These are phyloP conservation scores for Limnephilus rhombicus DNA, from an alignment of 2,888 invertebrate species.

Conservation along the genomic window DNA sequence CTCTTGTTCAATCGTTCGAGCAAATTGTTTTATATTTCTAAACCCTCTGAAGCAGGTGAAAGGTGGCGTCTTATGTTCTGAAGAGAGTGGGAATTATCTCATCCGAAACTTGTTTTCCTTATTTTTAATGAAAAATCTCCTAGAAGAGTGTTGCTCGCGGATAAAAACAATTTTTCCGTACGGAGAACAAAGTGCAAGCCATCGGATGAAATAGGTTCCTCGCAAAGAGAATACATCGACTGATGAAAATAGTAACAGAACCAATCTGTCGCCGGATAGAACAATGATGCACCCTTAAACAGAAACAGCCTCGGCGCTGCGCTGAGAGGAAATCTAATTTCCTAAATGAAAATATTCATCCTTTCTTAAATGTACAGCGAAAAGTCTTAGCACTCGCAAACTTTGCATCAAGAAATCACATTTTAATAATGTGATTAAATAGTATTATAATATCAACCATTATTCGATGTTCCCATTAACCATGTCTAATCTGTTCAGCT, in stretches of 20 bases:
- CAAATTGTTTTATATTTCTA: too few species aligned
- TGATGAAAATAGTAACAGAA: constrained; percentile 65
- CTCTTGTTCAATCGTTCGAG: too few species aligned
- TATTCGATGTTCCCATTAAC: too few species aligned
- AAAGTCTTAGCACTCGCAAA: neutral
- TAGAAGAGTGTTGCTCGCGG: neutral
- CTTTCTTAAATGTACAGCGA: neutral
- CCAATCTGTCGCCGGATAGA: constrained; percentile 63
- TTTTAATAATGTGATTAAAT: too few species aligned
- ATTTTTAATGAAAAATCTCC: constrained; percentile 24
- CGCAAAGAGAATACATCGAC: constrained; percentile 57
- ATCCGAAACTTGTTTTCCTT: neutral
- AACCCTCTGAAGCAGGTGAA: neutral
- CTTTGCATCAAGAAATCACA: too few species aligned
- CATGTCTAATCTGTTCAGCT: too few species aligned
- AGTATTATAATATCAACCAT: too few species aligned
- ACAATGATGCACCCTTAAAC: constrained; percentile 57
- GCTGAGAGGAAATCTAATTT: neutral
- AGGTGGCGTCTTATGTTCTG: neutral
- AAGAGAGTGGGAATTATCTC: constrained; percentile 13
- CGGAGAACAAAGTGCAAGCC: constrained; percentile 6
- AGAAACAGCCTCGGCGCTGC: neutral
- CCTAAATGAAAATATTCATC: neutral
- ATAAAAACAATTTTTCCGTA: constrained; percentile 18
- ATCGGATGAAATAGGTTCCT: constrained; percentile 49